Evolutionary conservation across 1,140 invertebrate genomes (phyloP), one percentile per base, ranked within the genome.

Genomic region (Drosophila micromelanica): DNA sequence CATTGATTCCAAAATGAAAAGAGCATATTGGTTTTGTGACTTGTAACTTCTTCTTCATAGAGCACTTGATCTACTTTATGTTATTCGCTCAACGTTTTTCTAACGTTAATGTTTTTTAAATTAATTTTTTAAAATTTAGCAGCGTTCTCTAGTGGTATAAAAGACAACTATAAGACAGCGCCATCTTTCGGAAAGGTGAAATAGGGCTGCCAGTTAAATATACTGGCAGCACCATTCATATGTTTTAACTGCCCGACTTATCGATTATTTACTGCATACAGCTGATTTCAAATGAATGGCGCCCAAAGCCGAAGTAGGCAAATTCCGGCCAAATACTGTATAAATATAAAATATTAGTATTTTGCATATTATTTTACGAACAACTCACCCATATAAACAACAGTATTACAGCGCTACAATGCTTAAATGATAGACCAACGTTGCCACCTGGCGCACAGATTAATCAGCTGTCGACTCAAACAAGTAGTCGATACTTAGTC

Each of bases 401-500:
- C 3, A 54, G n/a, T 13, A 17, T 0, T 15, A 8, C 5, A 5
- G 5, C 27, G 27, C 27, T 0, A 27, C n/a, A 11, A 17, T 7
- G 1, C 17, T 8, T 7, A 17, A 11, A 6, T 5, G 45, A 52
- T 0, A 12, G 35, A 2, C 12, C 3, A 3, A 20, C 5, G 62
- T 38, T 72, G 69, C 69, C 69, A 72, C 52, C 46, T 13, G 20
- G 3, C 17, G 7, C 27, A 27, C 12, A 42, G 4, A 27, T n/a
- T 8, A 48, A 56, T 38, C 69, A 72, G 69, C 69, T 72, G 69
- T 40, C 7, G n/a, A 11, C 13, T 61, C 52, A 51, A 56, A 57
- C 52, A 71, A 67, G 54, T 72, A 72, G 62, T 59, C 69, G 69
- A 72, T 72, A 67, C 1, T 7, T 32, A 4, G 9, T 59, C 69